phyloP scores from a whole-genome alignment of 2,797 vertebrate genomes.

The Tinamus major region DNA sequence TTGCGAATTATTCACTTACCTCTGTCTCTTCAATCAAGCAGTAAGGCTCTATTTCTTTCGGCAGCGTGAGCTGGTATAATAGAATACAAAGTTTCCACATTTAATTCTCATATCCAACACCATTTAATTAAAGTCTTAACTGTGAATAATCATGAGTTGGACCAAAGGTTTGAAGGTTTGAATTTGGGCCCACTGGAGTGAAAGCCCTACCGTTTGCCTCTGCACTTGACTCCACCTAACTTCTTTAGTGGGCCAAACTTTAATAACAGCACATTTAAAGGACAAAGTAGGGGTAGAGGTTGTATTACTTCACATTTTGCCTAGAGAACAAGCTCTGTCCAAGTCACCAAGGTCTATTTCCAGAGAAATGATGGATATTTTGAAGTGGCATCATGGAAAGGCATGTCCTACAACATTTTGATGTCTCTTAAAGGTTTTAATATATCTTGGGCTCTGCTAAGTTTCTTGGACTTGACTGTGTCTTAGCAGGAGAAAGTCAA shows the following conservation, averaged over 20 bases:
- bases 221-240: not conserved
- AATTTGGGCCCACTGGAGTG: slow-evolving; percentile 7
- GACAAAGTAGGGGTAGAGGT: not conserved
- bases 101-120: slow-evolving; percentile 51
- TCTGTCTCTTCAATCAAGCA: slow-evolving; percentile 54
- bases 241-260: not conserved
- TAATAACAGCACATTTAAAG: not conserved
- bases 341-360: not conserved
- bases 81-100: slow-evolving; percentile 36
- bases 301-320: not conserved
- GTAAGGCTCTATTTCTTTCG: slow-evolving; percentile 34
- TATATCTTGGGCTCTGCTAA: not conserved
- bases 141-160: slow-evolving; percentile 17
- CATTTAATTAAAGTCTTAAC: slow-evolving; percentile 63
- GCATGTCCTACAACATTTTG: not conserved
- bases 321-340: not conserved
- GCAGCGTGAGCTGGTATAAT: slow-evolving; percentile 40
- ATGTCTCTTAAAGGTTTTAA: not conserved
- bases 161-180: slow-evolving; percentile 42
- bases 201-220: not conserved
- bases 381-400: not conserved
- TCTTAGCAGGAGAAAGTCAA: not conserved
- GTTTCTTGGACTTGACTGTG: not conserved
- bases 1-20: slow-evolving; percentile 59
- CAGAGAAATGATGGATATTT: not conserved